Percentiles rank a stretch among this genome's conserved stretches.
Conservation (phyloP, 2,888 invertebrate species). For the Masnerella sp. region DNA sequence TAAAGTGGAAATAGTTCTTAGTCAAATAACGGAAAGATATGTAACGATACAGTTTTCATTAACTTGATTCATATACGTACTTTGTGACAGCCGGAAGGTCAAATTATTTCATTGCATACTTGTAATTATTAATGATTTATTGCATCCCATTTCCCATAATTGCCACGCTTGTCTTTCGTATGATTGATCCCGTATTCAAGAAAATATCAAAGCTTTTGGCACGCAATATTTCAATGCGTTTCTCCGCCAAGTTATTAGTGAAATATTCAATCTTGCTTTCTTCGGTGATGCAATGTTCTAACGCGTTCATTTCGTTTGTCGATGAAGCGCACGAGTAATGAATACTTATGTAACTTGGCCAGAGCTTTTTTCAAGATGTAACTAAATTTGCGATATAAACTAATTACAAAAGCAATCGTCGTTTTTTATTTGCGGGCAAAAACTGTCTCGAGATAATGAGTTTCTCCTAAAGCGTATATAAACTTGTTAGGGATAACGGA, state of each 20-base stretch:
- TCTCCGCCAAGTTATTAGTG: no score
- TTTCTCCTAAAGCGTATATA: constrained; percentile 21
- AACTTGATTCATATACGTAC: no score
- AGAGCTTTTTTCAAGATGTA: constrained; percentile 13
- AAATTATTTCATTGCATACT: constrained; percentile 7
- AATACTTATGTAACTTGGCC: constrained; percentile 1
- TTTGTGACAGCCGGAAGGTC: constrained; percentile 25
- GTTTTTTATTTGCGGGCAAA: constrained; percentile 29
- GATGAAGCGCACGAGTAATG: background rate
- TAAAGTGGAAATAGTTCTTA: no score
- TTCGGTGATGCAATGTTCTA: background rate
- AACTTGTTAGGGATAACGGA: constrained; percentile 27
- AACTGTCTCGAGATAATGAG: constrained; percentile 36
- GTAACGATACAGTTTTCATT: no score
- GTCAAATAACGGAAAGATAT: no score
- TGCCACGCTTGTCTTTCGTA: constrained; percentile 28
- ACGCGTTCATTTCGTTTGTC: constrained; percentile 1
- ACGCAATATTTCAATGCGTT: no score
- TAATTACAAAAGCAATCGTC: constrained; percentile 24
- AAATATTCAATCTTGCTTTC: no score
- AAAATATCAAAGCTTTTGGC: no score
- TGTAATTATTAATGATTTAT: constrained; percentile 47
- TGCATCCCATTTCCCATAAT: constrained; percentile 36
- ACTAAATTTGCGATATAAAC: constrained; percentile 9
- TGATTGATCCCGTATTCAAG: constrained; percentile 41